Percentiles rank a stretch among this genome's conserved stretches.
These are phyloP conservation scores for Peromyscus eremicus DNA, from an alignment of 2,797 vertebrate species.

Conservation along the genomic window DNA sequence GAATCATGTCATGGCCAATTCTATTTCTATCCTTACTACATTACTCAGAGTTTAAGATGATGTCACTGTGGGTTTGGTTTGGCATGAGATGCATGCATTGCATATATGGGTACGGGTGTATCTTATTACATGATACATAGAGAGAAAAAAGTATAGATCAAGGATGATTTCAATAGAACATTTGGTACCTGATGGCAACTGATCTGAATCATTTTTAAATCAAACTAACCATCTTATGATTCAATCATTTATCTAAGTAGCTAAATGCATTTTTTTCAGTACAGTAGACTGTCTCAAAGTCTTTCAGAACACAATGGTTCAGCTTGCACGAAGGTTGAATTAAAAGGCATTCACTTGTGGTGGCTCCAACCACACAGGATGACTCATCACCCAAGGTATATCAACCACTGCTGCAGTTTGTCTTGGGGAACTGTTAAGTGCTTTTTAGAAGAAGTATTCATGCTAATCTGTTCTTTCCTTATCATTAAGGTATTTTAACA, in stretches of 20 bases:
- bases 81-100: neutral
- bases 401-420: constrained; percentile 43
- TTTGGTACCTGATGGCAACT: constrained; percentile 22
- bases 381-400: constrained; percentile 48
- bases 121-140: constrained; percentile 11
- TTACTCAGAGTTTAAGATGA: constrained; percentile 65
- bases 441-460: constrained; percentile 69
- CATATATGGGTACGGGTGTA: neutral
- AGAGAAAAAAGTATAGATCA: neutral
- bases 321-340: constrained; percentile 28
- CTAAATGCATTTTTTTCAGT: constrained; percentile 66
- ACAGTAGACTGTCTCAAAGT: constrained; percentile 28
- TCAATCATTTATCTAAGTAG: constrained; percentile 47
- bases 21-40: constrained; percentile 57
- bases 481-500: constrained; percentile 71
- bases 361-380: constrained; percentile 44
- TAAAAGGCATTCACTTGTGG: constrained; percentile 65
- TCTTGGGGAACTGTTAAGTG: constrained; percentile 73
- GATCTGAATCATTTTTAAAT: constrained; percentile 58
- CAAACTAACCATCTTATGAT: constrained; percentile 36
- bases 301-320: constrained; percentile 58
- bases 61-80: constrained; percentile 18
- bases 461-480: constrained; percentile 62
- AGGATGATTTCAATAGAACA: constrained; percentile 10
- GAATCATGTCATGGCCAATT: constrained; percentile 57